Evolutionary conservation across 2,888 invertebrate species (phyloP).

Genomic region (Pimpla rufipes): DNA sequence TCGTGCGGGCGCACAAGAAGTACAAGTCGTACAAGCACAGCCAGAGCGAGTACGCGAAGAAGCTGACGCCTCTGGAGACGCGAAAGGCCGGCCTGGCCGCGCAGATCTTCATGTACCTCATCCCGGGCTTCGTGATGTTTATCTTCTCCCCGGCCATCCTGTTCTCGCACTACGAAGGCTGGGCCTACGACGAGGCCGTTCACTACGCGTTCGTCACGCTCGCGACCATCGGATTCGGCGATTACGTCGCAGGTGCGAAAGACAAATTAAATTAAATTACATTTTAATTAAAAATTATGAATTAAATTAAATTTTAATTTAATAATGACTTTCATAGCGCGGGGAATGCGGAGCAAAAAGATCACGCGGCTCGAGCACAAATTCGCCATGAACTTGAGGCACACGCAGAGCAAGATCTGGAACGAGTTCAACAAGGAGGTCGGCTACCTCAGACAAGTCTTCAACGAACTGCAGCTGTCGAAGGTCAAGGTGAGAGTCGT

Average conservation of each 20-base stretch:
- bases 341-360: slow-evolving; percentile 91
- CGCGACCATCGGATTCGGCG: slow-evolving; percentile 97
- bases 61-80: slow-evolving; percentile 79
- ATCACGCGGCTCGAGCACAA: slow-evolving; percentile 92
- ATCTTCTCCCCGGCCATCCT: slow-evolving; percentile 94
- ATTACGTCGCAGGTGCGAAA: slow-evolving; percentile 92
- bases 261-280: background rate
- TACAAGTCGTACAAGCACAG: slow-evolving; percentile 91
- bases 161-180: slow-evolving; percentile 94
- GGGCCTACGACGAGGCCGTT: slow-evolving; percentile 93
- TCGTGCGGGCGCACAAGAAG: slow-evolving; percentile 92
- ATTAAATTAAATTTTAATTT: no score
- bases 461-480: slow-evolving; percentile 93
- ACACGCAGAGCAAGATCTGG: slow-evolving; percentile 92
- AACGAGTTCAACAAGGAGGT: slow-evolving; percentile 92
- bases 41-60: slow-evolving; percentile 84
- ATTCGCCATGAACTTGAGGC: slow-evolving; percentile 91
- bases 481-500: slow-evolving; percentile 90
- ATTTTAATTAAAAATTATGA: no score
- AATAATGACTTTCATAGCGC: slow-evolving; percentile 94
- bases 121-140: slow-evolving; percentile 95
- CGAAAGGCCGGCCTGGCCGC: slow-evolving; percentile 91
- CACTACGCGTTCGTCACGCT: slow-evolving; percentile 96
- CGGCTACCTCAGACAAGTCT: slow-evolving; percentile 90
- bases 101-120: slow-evolving; percentile 93